These are phyloP conservation scores for Sebastes aleutianus DNA, from an alignment of 2,797 vertebrate species.

Conservation along the genomic window DNA sequence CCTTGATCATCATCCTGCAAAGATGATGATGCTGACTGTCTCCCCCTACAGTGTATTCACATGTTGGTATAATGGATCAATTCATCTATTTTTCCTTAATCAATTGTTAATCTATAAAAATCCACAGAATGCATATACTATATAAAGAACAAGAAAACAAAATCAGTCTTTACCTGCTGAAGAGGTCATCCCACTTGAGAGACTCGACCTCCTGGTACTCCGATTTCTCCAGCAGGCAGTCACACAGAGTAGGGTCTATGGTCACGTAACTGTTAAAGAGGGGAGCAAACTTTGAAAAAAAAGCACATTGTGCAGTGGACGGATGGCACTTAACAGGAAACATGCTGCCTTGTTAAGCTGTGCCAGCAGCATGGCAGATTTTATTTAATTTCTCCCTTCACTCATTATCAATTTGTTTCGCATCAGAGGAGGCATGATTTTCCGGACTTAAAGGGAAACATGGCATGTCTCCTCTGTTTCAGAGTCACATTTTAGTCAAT, in stretches of 20 bases:
- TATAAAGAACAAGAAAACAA: neutral
- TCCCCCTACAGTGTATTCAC: neutral
- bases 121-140: neutral
- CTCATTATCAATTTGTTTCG: slow-evolving; percentile 6
- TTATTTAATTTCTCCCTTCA: slow-evolving; percentile 11
- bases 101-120: neutral
- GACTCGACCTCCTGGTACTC: slow-evolving; percentile 87
- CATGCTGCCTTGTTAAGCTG: neutral
- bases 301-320: neutral
- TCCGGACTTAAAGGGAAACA: slow-evolving; percentile 11
- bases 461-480: neutral
- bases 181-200: slow-evolving; percentile 94
- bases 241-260: slow-evolving; percentile 89
- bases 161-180: slow-evolving; percentile 85
- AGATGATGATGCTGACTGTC: neutral
- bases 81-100: neutral
- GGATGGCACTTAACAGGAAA: neutral
- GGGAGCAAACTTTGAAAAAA: neutral
- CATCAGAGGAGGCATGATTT: neutral
- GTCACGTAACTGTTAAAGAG: slow-evolving; percentile 84
- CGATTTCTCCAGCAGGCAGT: slow-evolving; percentile 91
- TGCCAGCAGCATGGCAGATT: neutral
- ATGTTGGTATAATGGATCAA: neutral
- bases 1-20: neutral
- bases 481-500: slow-evolving; percentile 44